Evolutionary conservation across 2,113 vertebrate genomes (phyloP).

Genomic region (Gopherus flavomarginatus): DNA sequence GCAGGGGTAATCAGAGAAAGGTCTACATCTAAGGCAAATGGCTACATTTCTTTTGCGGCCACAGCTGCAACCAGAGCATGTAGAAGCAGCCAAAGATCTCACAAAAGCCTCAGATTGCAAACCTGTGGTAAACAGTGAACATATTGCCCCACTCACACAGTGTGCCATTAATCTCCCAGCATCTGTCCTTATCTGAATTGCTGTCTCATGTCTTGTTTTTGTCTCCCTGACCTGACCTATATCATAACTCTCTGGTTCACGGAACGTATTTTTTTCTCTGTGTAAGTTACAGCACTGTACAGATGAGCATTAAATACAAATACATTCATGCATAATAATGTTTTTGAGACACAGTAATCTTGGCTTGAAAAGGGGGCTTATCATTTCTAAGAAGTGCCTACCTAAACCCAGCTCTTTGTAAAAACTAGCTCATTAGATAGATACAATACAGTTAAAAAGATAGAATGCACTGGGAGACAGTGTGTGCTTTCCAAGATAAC

Average conservation of each 20-base stretch:
- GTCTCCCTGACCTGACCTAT: not conserved
- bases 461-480: not conserved
- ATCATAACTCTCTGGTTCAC: not conserved
- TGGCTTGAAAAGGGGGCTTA: not conserved
- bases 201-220: not conserved
- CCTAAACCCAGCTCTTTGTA: not conserved
- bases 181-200: not conserved
- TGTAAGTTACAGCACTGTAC: not conserved
- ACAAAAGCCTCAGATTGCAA: not conserved
- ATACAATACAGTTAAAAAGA: not conserved
- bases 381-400: not conserved
- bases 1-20: not conserved
- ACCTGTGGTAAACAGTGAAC: not conserved
- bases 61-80: not conserved
- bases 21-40: not conserved
- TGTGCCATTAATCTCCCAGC: not conserved
- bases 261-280: not conserved
- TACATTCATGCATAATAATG: not conserved
- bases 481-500: not conserved
- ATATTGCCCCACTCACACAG: not conserved
- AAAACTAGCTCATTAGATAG: not conserved
- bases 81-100: not conserved
- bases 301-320: not conserved
- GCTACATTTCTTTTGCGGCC: not conserved
- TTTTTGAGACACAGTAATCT: not conserved